Conservation (phyloP, 2,888 invertebrate species). For the Papilio elwesi region DNA sequence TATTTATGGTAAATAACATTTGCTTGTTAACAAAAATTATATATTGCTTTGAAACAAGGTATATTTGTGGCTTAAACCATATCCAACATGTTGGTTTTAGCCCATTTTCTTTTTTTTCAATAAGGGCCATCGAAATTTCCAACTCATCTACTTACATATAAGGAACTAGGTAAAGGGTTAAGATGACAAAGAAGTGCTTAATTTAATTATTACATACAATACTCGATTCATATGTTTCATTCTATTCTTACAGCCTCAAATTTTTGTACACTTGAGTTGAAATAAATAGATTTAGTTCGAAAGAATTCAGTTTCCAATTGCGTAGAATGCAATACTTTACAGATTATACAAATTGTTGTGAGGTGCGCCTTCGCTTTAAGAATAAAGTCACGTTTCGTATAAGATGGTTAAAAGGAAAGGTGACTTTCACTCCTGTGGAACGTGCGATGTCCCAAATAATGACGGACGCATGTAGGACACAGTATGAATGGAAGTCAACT, state of each 20-base stretch:
- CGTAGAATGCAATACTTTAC: constrained; percentile 60
- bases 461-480: constrained; percentile 50
- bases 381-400: constrained; percentile 79
- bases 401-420: constrained; percentile 59
- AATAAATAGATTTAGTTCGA: constrained; percentile 33
- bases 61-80: too few relatives aligned
- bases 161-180: too few relatives aligned
- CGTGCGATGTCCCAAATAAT: constrained; percentile 53
- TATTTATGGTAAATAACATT: too few relatives aligned
- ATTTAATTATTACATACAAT: neutral
- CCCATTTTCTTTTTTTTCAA: too few relatives aligned
- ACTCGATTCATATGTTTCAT: neutral
- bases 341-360: constrained; percentile 72
- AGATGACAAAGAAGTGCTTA: too few relatives aligned
- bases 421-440: constrained; percentile 49
- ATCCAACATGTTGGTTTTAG: too few relatives aligned
- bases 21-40: too few relatives aligned
- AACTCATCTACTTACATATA: too few relatives aligned
- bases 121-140: too few relatives aligned
- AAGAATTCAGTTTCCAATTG: constrained; percentile 44
- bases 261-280: constrained; percentile 11
- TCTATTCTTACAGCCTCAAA: neutral
- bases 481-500: constrained; percentile 21
- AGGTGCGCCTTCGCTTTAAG: constrained; percentile 66
- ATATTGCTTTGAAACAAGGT: too few relatives aligned